A percentile compares a stretch with the other conserved stretches of the same genome.
Evolutionary conservation across 2,797 vertebrate species (phyloP).

Genomic region (Craterocephalus amniculus): DNA sequence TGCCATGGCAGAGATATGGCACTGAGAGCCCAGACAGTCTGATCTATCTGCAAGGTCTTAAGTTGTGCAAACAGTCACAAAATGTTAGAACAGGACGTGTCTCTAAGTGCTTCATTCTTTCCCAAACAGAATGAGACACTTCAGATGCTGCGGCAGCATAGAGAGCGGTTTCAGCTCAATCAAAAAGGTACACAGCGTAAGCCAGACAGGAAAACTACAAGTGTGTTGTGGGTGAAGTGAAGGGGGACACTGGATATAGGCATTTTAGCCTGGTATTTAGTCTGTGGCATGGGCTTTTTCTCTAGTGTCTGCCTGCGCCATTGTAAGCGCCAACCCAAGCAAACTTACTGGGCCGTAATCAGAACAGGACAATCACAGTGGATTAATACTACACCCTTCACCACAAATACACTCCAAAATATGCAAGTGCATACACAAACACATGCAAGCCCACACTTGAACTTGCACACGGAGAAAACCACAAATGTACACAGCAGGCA

Average conservation of each 20-base stretch:
- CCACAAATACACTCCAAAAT: constrained; percentile 52
- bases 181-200: constrained; percentile 62
- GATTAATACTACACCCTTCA: constrained; percentile 64
- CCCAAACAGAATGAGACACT: constrained; percentile 48
- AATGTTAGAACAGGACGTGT: constrained; percentile 29
- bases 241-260: constrained; percentile 60
- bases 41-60: constrained; percentile 62
- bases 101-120: constrained; percentile 47
- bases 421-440: constrained; percentile 33
- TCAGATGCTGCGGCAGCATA: constrained; percentile 21
- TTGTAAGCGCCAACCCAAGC: constrained; percentile 73
- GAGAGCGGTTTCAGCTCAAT: constrained; percentile 53
- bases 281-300: constrained; percentile 60
- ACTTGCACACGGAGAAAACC: constrained; percentile 33
- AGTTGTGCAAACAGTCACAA: constrained; percentile 63
- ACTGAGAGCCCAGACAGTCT: constrained; percentile 24
- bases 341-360: constrained; percentile 70
- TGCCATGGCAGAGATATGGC: constrained; percentile 74
- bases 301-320: constrained; percentile 54
- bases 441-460: constrained; percentile 24
- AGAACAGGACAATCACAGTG: constrained; percentile 60
- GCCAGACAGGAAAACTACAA: constrained; percentile 67
- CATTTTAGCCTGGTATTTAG: constrained; percentile 70
- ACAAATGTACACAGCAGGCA: constrained; percentile 51
- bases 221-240: constrained; percentile 60